phyloP scores from a whole-genome alignment of 1,140 invertebrate genomes.

The Mactra quadrangularis region DNA sequence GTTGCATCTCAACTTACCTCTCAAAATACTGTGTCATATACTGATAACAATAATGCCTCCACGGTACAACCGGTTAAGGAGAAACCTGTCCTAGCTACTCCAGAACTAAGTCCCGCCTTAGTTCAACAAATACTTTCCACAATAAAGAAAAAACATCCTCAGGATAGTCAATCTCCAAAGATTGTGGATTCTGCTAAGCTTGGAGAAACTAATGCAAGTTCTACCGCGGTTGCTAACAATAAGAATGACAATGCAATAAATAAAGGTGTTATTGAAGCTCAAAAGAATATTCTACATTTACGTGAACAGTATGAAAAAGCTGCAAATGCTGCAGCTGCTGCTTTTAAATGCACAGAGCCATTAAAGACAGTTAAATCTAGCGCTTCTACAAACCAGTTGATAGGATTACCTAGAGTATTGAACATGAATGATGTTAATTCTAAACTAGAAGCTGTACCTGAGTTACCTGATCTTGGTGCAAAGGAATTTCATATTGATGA shows the following conservation, averaged over 20 bases:
- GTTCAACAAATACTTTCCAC: conserved; percentile 44
- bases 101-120: conserved; percentile 56
- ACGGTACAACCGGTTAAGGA: neutral
- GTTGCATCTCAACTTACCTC: neutral
- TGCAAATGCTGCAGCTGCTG: neutral
- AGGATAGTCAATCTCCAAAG: neutral
- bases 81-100: conserved; percentile 27
- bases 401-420: neutral
- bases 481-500: conserved; percentile 51
- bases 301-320: conserved; percentile 20
- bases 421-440: too few species aligned
- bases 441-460: neutral
- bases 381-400: neutral
- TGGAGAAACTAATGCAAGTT: conserved; percentile 2
- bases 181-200: neutral
- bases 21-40: neutral
- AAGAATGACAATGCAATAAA: neutral
- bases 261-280: conserved; percentile 41
- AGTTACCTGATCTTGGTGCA: conserved; percentile 42
- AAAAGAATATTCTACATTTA: conserved; percentile 39
- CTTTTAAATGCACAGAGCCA: neutral
- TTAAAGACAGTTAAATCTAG: neutral
- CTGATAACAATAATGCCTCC: neutral
- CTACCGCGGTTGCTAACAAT: neutral
- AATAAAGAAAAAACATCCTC: conserved; percentile 1